These are phyloP conservation scores for Pedionomus torquatus DNA, from an alignment of 2,113 vertebrate species.

Conservation along the genomic window DNA sequence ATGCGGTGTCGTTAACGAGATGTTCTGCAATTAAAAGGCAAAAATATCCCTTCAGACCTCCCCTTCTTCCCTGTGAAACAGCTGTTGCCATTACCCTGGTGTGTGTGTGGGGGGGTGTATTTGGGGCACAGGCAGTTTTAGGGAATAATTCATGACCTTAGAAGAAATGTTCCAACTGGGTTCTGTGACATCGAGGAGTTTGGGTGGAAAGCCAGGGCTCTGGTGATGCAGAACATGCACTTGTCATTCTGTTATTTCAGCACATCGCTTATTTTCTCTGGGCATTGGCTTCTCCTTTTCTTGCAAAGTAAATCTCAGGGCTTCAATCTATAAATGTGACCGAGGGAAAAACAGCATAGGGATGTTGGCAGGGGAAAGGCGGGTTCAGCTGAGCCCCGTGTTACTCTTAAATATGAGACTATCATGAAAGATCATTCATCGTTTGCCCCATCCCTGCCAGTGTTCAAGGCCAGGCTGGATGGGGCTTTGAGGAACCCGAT, in stretches of 20 bases:
- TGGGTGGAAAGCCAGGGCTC: background rate
- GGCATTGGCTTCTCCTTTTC: background rate
- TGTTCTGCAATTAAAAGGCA: background rate
- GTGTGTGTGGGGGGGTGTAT: background rate
- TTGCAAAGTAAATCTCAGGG: background rate
- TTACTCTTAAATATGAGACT: background rate
- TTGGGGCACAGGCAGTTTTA: background rate
- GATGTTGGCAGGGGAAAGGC: background rate
- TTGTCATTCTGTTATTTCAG: background rate
- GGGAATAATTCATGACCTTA: background rate
- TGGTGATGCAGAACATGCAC: accelerated
- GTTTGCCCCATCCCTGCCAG: too few species aligned
- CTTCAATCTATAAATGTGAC: background rate
- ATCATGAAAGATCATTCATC: background rate
- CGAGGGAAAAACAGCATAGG: background rate
- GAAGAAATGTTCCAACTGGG: background rate
- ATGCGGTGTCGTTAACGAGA: background rate
- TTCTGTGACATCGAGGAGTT: background rate
- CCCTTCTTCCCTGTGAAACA: background rate
- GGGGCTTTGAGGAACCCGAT: too few species aligned
- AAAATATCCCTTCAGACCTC: background rate
- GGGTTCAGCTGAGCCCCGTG: background rate
- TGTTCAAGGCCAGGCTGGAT: too few species aligned
- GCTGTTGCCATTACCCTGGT: background rate
- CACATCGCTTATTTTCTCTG: background rate